Base-by-base conservation (phyloP, 1,140 invertebrate genomes). In the Phymastichus coffea region DNA sequence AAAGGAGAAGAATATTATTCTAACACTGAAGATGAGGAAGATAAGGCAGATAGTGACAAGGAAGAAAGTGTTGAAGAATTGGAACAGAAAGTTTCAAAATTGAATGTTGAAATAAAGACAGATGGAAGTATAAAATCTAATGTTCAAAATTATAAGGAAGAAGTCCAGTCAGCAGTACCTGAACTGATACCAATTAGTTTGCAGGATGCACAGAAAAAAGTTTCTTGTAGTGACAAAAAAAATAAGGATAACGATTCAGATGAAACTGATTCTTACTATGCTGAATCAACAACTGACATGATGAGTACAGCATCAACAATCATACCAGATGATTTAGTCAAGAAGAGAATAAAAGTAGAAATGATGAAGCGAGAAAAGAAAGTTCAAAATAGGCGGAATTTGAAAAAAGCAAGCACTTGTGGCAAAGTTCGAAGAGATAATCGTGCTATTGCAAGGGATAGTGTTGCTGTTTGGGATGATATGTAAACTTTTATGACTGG, bases 61-160 rank as follows among this genome's bases (percentile, higher is more conserved):
- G 72, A 72, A 20, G 67, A 79, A 25, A 65, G 69, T 19, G 67
- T 74, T 6, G 69, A 80, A 64, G 70, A 74, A 66, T 67, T 77
- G 20, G 43, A 64, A 23, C 58, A 64, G 44, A 19, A 76, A 63
- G 30, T 56, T 40, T 0, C 33, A 64, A 17, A 37, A 44, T 25
- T 60, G 20, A 28, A 53, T 12, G 17, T 35, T 9, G 53, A 64
- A 25, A 12, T 4, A 33, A 9, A 33, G 12, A 33, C 6, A 33
- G 12, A 7, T 33, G 28, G 28, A 12, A 12, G 28, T 12, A 7
- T 33, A 33, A 33, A 33, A 7, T 7, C 12, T 33, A 12, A 33
- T 33, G 28, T 12, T 33, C 6, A 6, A 33, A 33, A 33, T 33
- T 33, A 7, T 7, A 33, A 33, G 12, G 28, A 33, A 7, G 28